phyloP scores from a whole-genome alignment of 2,113 vertebrate genomes.

The Bubo bubo region DNA sequence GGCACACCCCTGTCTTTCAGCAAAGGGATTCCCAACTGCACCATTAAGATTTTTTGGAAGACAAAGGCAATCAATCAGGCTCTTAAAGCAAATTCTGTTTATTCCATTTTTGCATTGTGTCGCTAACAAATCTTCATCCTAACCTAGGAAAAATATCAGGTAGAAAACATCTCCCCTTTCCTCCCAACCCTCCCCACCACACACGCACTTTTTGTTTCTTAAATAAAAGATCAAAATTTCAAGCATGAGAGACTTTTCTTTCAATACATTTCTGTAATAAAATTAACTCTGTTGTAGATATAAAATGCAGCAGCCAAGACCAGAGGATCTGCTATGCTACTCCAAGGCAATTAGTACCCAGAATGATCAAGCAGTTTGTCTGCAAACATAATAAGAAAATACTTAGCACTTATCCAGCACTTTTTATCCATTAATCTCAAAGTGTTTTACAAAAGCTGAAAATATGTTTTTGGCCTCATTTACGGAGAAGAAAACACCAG shows the following conservation, averaged over 20 bases:
- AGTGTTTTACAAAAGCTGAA: conserved; percentile 52
- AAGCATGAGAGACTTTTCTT: conserved; percentile 39
- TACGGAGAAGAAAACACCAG: conserved; percentile 29
- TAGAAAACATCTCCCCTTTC: conserved; percentile 42
- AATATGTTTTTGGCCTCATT: conserved; percentile 43
- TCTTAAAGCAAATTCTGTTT: conserved; percentile 54
- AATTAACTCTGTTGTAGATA: conserved; percentile 48
- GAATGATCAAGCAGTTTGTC: conserved; percentile 37
- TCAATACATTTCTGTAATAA: conserved; percentile 49
- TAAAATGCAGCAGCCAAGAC: conserved; percentile 41
- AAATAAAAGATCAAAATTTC: conserved; percentile 43
- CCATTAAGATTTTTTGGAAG: not conserved
- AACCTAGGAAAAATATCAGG: conserved; percentile 49
- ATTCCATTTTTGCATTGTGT: conserved; percentile 23
- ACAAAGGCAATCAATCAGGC: not conserved
- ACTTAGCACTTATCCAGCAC: conserved; percentile 40
- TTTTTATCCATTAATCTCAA: conserved; percentile 35
- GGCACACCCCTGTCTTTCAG: not conserved
- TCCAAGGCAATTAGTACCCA: conserved; percentile 40
- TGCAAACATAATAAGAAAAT: conserved; percentile 59
- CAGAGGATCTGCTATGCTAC: conserved; percentile 27
- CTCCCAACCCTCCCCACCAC: not conserved
- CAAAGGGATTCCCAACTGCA: not conserved
- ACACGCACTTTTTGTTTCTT: not conserved
- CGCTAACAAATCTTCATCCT: conserved; percentile 17